Evolutionary conservation across 2,888 invertebrate genomes (phyloP).

Genomic region (Drosophila formosana): DNA sequence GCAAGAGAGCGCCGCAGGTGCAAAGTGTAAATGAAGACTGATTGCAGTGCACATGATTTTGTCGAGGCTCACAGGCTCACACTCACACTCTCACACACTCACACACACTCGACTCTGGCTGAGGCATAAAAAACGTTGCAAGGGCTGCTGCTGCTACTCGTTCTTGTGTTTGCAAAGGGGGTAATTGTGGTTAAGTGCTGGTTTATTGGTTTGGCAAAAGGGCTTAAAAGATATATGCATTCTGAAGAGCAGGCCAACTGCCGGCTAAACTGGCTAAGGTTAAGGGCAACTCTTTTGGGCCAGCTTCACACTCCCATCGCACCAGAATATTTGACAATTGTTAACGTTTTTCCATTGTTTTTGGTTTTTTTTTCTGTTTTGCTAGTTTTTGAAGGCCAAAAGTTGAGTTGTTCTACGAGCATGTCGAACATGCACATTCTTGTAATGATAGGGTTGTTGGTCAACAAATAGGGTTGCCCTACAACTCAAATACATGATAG

Average conservation of each 20-base stretch:
- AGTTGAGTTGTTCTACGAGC: constrained; percentile 17
- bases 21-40: constrained; percentile 82
- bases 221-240: constrained; percentile 73
- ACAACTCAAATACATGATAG: constrained; percentile 12
- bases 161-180: constrained; percentile 74
- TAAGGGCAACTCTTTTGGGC: constrained; percentile 53
- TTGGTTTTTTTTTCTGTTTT: background rate
- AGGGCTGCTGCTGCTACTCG: constrained; percentile 53
- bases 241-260: constrained; percentile 46
- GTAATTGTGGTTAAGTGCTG: constrained; percentile 83
- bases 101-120: constrained; percentile 25
- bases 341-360: constrained; percentile 21
- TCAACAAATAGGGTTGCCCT: constrained; percentile 6
- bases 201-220: constrained; percentile 80
- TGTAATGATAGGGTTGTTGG: constrained; percentile 54
- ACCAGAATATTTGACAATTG: constrained; percentile 46
- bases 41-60: constrained; percentile 81
- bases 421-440: constrained; percentile 57
- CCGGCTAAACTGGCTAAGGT: constrained; percentile 58
- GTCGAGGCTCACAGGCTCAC: constrained; percentile 46
- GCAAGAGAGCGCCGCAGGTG: constrained; percentile 63
- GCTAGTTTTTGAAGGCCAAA: constrained; percentile 5
- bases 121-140: constrained; percentile 62
- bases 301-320: background rate
- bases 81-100: constrained; percentile 15